Base-by-base conservation (phyloP, 2,888 invertebrate species). In the Anarsia innoxiella region DNA sequence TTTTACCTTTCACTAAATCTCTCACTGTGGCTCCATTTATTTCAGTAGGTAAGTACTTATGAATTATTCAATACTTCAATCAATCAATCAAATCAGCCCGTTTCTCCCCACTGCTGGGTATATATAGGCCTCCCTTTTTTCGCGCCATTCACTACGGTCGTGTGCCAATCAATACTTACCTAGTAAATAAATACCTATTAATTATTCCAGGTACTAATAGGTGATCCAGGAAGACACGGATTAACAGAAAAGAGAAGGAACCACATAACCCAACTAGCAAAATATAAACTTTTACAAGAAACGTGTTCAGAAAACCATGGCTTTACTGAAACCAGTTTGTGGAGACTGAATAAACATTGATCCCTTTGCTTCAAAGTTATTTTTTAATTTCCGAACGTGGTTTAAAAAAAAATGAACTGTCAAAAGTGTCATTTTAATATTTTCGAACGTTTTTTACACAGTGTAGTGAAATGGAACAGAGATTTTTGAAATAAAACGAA, bases 191-290 rank as follows among this genome's bases (percentile, higher is more conserved):
- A 8, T 19, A 19, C 19, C 19, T 19, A n/a, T n/a, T n/a, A n/a
- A n/a, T 12, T 12, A 23, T 26, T 33, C 1, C 57, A 76, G 66
- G 70, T 89, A 19, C 55, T 87, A 19, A 71, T 89, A 25, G 89
- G 88, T 0, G 90, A 90, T 55, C 89, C 89, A 0, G 89, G 89
- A 0, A 66, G 89, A 15, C 88, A 89, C 53, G 87, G 84, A 0
- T 53, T 89, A 36, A 86, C 84, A 0, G 55, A 56, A 1, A 54
- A 53, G 29, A 59, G 80, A 26, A 64, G 66, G 1, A 48, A 57
- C 9, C 61, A 64, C 23, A 66, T 88, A 59, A 53, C 51, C 0
- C 55, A 70, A 1, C 40, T 86, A 1, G 73, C 78, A 0, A 71
- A 60, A 8, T 89, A 88, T 52, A 46, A 54, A 2, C 52, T 89